These are phyloP conservation scores for Ophiodon elongatus DNA, from an alignment of 2,113 vertebrate species.

Conservation along the genomic window DNA sequence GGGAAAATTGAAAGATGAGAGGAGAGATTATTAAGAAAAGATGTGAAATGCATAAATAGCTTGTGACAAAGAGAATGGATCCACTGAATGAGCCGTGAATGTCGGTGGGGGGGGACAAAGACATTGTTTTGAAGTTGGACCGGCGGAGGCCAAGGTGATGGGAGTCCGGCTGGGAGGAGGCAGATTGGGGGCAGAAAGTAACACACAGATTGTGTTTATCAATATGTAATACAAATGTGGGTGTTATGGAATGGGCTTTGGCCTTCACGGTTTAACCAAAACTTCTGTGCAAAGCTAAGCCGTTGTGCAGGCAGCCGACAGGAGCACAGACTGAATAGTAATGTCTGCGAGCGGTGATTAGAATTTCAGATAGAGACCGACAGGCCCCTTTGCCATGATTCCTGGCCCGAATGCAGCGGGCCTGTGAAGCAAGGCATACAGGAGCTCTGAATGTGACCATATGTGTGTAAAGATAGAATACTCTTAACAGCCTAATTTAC, in stretches of 20 bases:
- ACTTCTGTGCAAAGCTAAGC: constrained; percentile 69
- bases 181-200: constrained; percentile 42
- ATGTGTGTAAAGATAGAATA: constrained; percentile 58
- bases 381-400: constrained; percentile 44
- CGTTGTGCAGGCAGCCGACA: constrained; percentile 47
- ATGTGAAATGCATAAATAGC: constrained; percentile 71
- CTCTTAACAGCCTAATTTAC: constrained; percentile 46
- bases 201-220: constrained; percentile 72
- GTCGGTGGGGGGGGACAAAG: not conserved
- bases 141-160: constrained; percentile 46
- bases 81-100: constrained; percentile 32
- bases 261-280: constrained; percentile 72
- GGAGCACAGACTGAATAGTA: constrained; percentile 66
- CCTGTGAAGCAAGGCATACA: constrained; percentile 64
- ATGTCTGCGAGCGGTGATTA: constrained; percentile 74
- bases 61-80: constrained; percentile 55
- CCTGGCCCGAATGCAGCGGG: constrained; percentile 70
- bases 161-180: constrained; percentile 4
- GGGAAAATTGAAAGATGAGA: constrained; percentile 82
- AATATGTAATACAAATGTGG: constrained; percentile 71
- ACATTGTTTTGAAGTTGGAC: constrained; percentile 52
- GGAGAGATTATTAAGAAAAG: constrained; percentile 77
- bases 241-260: constrained; percentile 55
- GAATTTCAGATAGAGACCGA: constrained; percentile 76
- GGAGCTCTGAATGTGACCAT: constrained; percentile 76